Conservation (phyloP, 2,797 vertebrate genomes). For the Dendrocincla tyrannina region DNA sequence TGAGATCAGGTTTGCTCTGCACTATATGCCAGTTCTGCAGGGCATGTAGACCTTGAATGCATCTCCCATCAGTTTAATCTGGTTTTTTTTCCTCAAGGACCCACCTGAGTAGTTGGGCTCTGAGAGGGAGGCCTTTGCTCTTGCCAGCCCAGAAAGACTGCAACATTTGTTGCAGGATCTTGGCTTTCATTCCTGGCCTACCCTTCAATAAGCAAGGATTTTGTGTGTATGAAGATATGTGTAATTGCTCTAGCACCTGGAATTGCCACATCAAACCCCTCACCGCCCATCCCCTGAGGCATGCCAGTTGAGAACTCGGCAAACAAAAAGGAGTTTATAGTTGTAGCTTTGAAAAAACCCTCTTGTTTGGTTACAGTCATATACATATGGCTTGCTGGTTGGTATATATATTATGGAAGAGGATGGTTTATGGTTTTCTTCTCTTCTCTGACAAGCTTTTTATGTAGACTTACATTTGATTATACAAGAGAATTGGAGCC, state of each 20-base stretch:
- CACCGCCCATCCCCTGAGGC: accelerated
- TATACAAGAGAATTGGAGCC: not conserved
- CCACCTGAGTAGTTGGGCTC: not conserved
- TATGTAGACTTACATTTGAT: not conserved
- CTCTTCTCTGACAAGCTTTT: not conserved
- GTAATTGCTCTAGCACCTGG: not conserved
- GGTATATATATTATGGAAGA: not conserved
- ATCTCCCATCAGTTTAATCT: not conserved
- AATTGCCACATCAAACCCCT: not conserved
- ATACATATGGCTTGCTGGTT: not conserved
- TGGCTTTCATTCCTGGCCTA: not conserved
- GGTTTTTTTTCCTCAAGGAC: not conserved
- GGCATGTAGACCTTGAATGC: not conserved
- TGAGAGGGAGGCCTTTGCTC: not conserved
- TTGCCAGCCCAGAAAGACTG: not conserved
- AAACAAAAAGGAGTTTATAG: not conserved
- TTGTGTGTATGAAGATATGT: not conserved
- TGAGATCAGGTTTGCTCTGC: not conserved
- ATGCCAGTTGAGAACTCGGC: accelerated
- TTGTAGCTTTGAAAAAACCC: not conserved
- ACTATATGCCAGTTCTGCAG: not conserved
- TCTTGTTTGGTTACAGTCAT: not conserved
- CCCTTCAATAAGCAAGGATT: not conserved
- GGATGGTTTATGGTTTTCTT: not conserved
- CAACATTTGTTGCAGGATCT: not conserved